Base-by-base conservation (phyloP, 92 coral and sea anemone genomes). In the Porites evermanni region DNA sequence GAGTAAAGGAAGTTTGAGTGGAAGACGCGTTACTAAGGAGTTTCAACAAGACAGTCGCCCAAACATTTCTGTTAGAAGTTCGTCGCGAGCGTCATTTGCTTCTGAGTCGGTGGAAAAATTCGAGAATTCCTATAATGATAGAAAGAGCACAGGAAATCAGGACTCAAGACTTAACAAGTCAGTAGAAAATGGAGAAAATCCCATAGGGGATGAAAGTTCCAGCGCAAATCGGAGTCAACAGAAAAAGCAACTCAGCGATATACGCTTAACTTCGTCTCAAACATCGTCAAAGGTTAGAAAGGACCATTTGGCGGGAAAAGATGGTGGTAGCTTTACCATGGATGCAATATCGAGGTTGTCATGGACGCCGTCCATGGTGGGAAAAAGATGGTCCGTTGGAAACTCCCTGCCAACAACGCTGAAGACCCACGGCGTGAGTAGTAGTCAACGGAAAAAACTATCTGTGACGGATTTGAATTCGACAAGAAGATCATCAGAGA, bases 261-360 rank as follows among this genome's bases (percentile, higher is more conserved):
- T 8, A 74, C 20, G 12, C 44, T 44, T 38, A 16, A 56, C 44
- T 8, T 32, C 63, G 63, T 75, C 73, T 24, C 74, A 20, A 12
- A 70, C 88, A 65, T 24, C 74, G 10, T n/a, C 60, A 24, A 44
- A n/a, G 44, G 56, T 8, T 1, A 75, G 50, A 67, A 29, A 65
- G 54, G 60, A 60, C 52, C 72, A 80, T 14, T 56, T 77, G 67
- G 19, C 81, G 81, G 81, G 81, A 54, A 77, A 56, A 8, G 18
- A 21, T 12, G 77, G 50, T 11, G 12, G 29, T 10, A 24, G 38
- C 12, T 16, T 26, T 24, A 67, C 47, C 20, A 38, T 38, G 47
- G 47, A 11, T 67, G 3, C 17, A 67, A 47, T 14, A 23, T 24
- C 47, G 16, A 67, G 44, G 23, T n/a, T 26, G 64, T 53, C 78